Evolutionary conservation across 2,113 vertebrate species (phyloP).

Genomic region (Bufo bufo): DNA sequence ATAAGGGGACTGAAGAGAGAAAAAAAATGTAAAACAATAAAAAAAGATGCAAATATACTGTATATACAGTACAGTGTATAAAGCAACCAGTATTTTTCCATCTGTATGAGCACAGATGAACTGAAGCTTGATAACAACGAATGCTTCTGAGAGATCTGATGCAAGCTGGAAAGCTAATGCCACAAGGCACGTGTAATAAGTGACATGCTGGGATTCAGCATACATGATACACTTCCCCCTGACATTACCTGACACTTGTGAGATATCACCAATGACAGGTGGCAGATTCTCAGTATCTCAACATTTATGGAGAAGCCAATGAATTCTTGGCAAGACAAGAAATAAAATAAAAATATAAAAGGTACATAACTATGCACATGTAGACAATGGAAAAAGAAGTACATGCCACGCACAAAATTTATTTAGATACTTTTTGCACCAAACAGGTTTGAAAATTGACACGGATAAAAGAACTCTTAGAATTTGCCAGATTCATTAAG

Average conservation of each 20-base stretch:
- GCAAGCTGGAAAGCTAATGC: slow-evolving; percentile 5
- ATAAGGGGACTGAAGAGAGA: not conserved
- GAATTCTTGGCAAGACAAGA: not conserved
- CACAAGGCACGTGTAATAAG: slow-evolving; percentile 34
- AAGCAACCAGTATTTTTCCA: not conserved
- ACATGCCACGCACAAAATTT: not conserved
- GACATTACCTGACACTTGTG: slow-evolving; percentile 36
- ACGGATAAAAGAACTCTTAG: too few species aligned
- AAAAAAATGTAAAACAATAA: not conserved
- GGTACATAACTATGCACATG: not conserved
- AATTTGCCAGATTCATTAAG: too few species aligned
- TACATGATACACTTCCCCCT: slow-evolving; percentile 29
- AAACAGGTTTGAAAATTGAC: too few species aligned
- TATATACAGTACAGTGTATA: not conserved
- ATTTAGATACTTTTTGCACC: too few species aligned
- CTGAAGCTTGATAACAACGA: slow-evolving; percentile 12
- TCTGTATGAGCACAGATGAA: not conserved
- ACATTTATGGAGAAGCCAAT: slow-evolving; percentile 5
- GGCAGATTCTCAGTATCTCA: slow-evolving; percentile 16
- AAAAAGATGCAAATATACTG: not conserved
- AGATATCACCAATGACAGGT: slow-evolving; percentile 37
- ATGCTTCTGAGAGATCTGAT: slow-evolving; percentile 14
- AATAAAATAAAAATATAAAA: not conserved
- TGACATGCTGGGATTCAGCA: not conserved
- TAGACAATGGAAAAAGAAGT: not conserved